Base-by-base conservation (phyloP, 2,113 vertebrate genomes). In the Rhea americana region DNA sequence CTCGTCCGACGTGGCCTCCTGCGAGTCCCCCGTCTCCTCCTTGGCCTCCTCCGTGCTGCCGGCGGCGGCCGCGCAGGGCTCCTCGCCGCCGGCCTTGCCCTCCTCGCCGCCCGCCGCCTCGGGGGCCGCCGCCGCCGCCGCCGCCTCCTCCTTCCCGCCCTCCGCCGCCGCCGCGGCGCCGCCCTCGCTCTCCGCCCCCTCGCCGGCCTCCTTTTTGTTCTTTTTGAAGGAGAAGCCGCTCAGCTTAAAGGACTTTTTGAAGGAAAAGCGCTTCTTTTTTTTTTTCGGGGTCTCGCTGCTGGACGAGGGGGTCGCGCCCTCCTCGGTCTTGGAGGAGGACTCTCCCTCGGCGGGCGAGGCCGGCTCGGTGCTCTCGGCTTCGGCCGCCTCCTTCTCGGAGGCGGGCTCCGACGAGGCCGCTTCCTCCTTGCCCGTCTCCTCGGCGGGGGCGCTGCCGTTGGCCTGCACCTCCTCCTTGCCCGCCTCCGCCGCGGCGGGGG, bases 181-280 rank as follows among this genome's bases (percentile, higher is more conserved):
- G 56, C 97, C 98, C 89, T 99, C 98, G 3, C 85, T 93, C 85
- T 98, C 98, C 1, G 96, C 98, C 39, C 97, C 98, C 22, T 99
- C 98, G 13, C 97, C 98, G 0, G 98, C 98, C 95, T 99, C 98
- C 97, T 99, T 99, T 93, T 99, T 99, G 98, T 97, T 98, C 97
- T 99, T 99, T 98, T 98, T 99, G 97, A 99, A 99, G 81, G 99
- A 99, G 95, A 99, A 99, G 87, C 99, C 99, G 74, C 99, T 99
- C 39, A 99, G 97, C 97, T 99, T 99, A 98, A 99, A 99, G 2
- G 99, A 99, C 93, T 99, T 99, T 96, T 99, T 99, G 97, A 99
- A 99, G 94, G 99, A 99, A 97, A 99, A 99, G 85, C 98, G 97
- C 97, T 99, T 99, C 97, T 99, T 99, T 97, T 99, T 99, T 98